phyloP scores from a whole-genome alignment of 2,113 vertebrate species.

The Myocastor coypus region DNA sequence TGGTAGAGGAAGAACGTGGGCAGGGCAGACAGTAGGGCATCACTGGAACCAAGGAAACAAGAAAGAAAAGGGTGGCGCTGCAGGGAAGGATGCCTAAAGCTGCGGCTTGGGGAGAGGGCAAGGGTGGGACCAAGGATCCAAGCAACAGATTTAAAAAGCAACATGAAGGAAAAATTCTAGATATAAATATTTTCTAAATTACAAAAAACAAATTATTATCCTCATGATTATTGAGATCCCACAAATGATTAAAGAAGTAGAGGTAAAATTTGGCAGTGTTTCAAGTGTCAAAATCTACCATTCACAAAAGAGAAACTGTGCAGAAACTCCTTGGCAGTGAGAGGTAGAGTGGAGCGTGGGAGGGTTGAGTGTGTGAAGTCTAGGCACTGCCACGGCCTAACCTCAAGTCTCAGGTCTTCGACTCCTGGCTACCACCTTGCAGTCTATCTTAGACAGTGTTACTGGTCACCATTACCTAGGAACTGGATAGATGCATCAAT shows the following conservation, averaged over 20 bases:
- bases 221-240: neutral
- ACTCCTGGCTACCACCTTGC: neutral
- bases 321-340: neutral
- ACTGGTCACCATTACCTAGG: neutral
- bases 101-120: neutral
- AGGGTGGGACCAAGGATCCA: neutral
- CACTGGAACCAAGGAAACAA: rapidly evolving
- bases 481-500: neutral
- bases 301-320: neutral
- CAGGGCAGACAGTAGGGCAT: too few relatives aligned
- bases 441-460: neutral
- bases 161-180: neutral
- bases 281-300: neutral
- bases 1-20: neutral
- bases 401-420: too few relatives aligned
- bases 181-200: neutral
- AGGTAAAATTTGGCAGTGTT: neutral
- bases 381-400: neutral
- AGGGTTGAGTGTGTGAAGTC: neutral
- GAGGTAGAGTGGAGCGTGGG: rapidly evolving
- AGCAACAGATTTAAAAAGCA: neutral
- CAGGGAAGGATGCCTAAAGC: neutral
- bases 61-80: neutral
- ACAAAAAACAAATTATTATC: neutral
- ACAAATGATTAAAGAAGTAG: neutral